These are phyloP conservation scores for Eueremaeus valkanovi DNA, from an alignment of 2,888 invertebrate species.

Conservation along the genomic window DNA sequence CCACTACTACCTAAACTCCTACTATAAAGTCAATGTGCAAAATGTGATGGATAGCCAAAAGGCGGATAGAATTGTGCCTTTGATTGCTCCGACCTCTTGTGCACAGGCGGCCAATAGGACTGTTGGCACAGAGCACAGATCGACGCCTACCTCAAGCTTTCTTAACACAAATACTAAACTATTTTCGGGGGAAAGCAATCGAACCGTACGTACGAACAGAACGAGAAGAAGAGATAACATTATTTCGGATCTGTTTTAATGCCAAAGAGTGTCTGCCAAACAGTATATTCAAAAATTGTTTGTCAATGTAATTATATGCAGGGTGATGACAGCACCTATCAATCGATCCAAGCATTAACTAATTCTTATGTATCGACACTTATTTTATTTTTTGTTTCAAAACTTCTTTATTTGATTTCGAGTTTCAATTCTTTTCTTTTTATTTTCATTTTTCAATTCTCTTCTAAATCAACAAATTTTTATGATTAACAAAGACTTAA, in stretches of 20 bases:
- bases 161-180: neutral
- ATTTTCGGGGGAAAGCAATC: neutral
- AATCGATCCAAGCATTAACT: neutral
- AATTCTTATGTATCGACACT: conserved; percentile 1
- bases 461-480: conserved; percentile 17
- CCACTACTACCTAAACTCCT: conserved; percentile 33
- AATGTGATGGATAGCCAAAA: conserved; percentile 22
- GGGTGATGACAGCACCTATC: conserved; percentile 11
- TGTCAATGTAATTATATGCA: conserved; percentile 6
- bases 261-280: neutral
- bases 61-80: conserved; percentile 12
- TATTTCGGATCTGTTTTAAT: neutral
- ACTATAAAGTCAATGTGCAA: conserved; percentile 25
- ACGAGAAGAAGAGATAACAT: neutral
- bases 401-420: conserved; percentile 3
- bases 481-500: conserved; percentile 21
- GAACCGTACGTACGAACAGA: neutral
- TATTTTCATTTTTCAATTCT: neutral
- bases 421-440: neutral
- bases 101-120: neutral
- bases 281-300: conserved; percentile 13
- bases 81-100: neutral
- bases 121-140: neutral
- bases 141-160: neutral
- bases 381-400: conserved; percentile 2